Conservation (phyloP, 1,140 invertebrate species). For the Lordiphosa mommai region DNA sequence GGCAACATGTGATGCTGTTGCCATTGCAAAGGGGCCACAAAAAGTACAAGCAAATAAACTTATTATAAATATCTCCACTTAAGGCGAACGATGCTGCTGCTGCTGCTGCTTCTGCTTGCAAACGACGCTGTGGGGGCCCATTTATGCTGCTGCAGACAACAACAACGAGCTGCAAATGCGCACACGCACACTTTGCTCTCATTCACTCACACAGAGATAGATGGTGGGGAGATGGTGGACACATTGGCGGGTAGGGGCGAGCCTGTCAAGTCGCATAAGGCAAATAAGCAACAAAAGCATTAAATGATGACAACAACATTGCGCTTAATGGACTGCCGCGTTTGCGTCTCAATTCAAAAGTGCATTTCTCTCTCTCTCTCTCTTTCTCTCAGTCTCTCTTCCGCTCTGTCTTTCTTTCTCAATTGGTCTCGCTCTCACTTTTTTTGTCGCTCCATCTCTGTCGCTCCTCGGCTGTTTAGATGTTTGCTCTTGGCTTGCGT, state of each 20-base stretch:
- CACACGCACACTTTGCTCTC: constrained; percentile 71
- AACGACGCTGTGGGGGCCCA: constrained; percentile 60
- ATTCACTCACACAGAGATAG: constrained; percentile 30
- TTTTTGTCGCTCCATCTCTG: background rate
- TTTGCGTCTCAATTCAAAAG: constrained; percentile 69
- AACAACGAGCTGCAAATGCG: constrained; percentile 60
- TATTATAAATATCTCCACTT: constrained; percentile 78
- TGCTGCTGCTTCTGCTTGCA: constrained; percentile 18
- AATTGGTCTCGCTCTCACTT: background rate
- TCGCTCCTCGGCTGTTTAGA: constrained; percentile 15
- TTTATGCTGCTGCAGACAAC: constrained; percentile 56
- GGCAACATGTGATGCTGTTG: constrained; percentile 19
- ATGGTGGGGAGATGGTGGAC: background rate
- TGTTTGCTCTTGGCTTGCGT: constrained; percentile 72
- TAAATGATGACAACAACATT: constrained; percentile 78
- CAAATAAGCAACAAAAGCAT: constrained; percentile 70
- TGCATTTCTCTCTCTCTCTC: constrained; percentile 44
- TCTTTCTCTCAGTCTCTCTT: constrained; percentile 3
- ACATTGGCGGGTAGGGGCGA: background rate
- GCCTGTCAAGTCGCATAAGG: constrained; percentile 39
- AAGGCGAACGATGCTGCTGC: constrained; percentile 30
- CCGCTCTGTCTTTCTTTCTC: background rate
- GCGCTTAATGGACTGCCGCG: constrained; percentile 73
- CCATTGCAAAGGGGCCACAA: constrained; percentile 20
- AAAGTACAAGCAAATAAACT: constrained; percentile 70